Conservation (phyloP, 2,888 invertebrate species). For the Cataglyphis rosenhaueri region DNA sequence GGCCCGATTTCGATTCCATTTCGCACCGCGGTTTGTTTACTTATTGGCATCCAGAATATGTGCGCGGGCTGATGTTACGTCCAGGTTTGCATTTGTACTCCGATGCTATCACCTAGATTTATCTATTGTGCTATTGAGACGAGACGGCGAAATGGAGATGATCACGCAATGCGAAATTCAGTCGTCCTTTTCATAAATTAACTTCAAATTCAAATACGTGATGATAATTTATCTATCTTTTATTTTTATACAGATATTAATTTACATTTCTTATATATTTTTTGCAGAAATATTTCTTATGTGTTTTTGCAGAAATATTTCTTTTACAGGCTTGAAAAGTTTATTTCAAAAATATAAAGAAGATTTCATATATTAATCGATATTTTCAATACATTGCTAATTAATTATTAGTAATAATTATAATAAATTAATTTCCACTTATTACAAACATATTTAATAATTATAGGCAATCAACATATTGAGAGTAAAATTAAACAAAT, state of each 20-base stretch:
- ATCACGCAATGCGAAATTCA: conserved; percentile 28
- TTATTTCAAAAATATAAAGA: neutral
- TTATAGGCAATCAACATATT: neutral
- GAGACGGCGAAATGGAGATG: conserved; percentile 34
- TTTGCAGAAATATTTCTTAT: neutral
- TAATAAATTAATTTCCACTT: neutral
- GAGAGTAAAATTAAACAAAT: neutral
- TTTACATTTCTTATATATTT: neutral
- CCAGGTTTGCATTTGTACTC: conserved; percentile 40
- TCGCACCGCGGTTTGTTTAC: conserved; percentile 75
- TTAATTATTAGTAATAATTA: neutral
- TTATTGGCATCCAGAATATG: conserved; percentile 73
- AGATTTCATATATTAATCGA: neutral
- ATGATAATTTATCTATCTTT: neutral
- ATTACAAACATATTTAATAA: neutral
- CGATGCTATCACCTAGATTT: conserved; percentile 54
- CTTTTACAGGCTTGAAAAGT: neutral
- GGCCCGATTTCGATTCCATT: conserved; percentile 79
- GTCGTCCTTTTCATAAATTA: conserved; percentile 6
- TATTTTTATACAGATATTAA: neutral
- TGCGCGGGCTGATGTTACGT: conserved; percentile 42
- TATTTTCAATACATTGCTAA: neutral
- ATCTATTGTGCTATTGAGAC: conserved; percentile 55
- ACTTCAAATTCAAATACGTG: neutral
- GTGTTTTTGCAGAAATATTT: neutral